phyloP scores from a whole-genome alignment of 1,140 invertebrate genomes.

The Pantala flavescens region DNA sequence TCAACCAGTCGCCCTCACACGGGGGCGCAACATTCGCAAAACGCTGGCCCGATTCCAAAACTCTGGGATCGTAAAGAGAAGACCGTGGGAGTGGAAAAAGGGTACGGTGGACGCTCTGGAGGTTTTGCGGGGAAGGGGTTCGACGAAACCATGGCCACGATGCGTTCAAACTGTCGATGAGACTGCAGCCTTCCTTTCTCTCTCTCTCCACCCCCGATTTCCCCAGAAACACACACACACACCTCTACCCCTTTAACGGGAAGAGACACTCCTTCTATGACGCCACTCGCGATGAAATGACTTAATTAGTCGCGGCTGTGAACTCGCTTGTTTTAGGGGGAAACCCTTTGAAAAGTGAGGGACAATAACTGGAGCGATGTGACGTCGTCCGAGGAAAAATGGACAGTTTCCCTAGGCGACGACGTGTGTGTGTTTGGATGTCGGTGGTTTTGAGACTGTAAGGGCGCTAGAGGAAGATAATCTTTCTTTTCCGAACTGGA shows the following conservation, averaged over 20 bases:
- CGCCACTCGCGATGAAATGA: not conserved
- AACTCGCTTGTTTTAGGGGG: not conserved
- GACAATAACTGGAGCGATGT: not conserved
- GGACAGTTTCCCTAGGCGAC: no score
- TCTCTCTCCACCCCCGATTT: not conserved
- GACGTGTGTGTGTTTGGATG: not conserved
- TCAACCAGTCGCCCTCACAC: not conserved
- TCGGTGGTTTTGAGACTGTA: not conserved
- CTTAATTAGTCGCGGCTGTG: not conserved
- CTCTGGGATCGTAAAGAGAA: not conserved
- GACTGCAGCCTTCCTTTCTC: not conserved
- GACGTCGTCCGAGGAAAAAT: not conserved
- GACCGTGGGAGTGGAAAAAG: not conserved
- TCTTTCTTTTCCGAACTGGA: not conserved
- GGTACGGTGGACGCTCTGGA: no score
- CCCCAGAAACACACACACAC: not conserved
- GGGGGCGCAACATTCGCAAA: conserved; percentile 6
- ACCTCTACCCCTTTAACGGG: not conserved
- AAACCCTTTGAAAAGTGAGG: not conserved
- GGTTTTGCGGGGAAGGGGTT: no score
- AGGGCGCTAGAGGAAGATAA: not conserved
- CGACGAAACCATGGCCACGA: no score
- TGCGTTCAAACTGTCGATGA: no score
- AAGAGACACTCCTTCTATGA: not conserved
- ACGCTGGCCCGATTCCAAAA: not conserved